Evolutionary conservation across 2,888 invertebrate species (phyloP), one percentile per base, ranked within the genome.

Genomic region (Epinotia brunnichana): DNA sequence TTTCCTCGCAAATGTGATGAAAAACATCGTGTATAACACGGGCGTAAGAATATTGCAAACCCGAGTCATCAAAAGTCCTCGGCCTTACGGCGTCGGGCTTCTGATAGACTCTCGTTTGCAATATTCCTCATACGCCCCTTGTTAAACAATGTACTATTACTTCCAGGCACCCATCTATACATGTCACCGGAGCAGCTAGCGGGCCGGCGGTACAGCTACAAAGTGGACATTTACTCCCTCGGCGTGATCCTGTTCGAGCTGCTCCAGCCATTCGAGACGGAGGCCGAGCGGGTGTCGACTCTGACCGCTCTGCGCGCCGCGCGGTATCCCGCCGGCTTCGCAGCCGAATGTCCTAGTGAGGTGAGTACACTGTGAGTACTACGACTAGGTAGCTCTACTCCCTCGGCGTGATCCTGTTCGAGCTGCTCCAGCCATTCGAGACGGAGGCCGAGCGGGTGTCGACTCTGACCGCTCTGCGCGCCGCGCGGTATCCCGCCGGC

Each of bases 141-240:
- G n/a, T n/a, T n/a, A n/a, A n/a, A n/a, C n/a, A n/a, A n/a, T n/a
- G n/a, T 24, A 24, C 21, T 24, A 24, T 48, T 0, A 15, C 15
- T 68, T 56, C 2, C 81, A 94, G 98, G 99, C 29, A 99, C 99
- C 0, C 96, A 97, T 76, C 94, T 99, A 2, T 99, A 99, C 89
- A 99, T 99, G 99, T 98, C 99, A 53, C 99, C 99, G 0, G 99
- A 99, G 86, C 99, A 99, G 91, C 91, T 96, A 39, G 91, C 94
- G 13, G 96, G 97, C 0, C 94, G 94, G 51, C 94, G 95, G 1
- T 98, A 98, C 86, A 96, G 96, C 84, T 97, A 96, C 89, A 98
- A 98, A 90, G 98, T 99, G 69, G 99, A 99, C 88, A 98, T 99
- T 74, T 99, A 97, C 92, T 98, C 99, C 0, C 92, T 99, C 76